Conservation (phyloP, 2,113 vertebrate genomes). For the Gasterosteus nipponicus region DNA sequence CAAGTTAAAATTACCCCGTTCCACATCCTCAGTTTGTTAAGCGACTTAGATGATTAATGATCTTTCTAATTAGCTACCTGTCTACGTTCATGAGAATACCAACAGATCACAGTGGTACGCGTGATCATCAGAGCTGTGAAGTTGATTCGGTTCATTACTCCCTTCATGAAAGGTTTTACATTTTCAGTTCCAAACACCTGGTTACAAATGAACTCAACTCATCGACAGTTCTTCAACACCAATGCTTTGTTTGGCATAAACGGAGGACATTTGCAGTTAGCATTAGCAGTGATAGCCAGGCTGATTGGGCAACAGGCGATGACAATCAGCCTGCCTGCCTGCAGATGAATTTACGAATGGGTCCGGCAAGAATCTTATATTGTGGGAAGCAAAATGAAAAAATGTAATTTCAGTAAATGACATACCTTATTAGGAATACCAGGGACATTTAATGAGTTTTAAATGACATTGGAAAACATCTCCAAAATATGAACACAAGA, state of each 20-base stretch:
- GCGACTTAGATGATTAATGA: neutral
- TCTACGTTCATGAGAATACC: neutral
- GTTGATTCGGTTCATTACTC: neutral
- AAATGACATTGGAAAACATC: constrained; percentile 3
- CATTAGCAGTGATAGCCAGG: constrained; percentile 18
- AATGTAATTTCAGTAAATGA: constrained; percentile 30
- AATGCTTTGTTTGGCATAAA: constrained; percentile 3
- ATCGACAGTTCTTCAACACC: neutral
- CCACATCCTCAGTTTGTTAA: neutral
- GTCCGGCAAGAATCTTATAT: constrained; percentile 33
- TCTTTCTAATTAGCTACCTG: neutral
- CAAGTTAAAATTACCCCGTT: neutral
- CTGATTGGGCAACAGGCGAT: constrained; percentile 32
- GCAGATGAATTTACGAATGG: constrained; percentile 50
- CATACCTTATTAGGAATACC: constrained; percentile 16
- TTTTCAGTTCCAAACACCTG: neutral
- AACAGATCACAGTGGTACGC: neutral
- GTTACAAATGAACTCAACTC: neutral
- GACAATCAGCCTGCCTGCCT: constrained; percentile 24
- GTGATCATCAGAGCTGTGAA: neutral
- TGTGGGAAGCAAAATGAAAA: constrained; percentile 40
- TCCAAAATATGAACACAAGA: neutral
- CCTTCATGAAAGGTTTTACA: neutral
- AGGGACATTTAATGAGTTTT: neutral
- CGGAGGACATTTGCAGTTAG: constrained; percentile 17